Conservation (phyloP, 2,888 invertebrate genomes). For the Oscheius sp. region DNA sequence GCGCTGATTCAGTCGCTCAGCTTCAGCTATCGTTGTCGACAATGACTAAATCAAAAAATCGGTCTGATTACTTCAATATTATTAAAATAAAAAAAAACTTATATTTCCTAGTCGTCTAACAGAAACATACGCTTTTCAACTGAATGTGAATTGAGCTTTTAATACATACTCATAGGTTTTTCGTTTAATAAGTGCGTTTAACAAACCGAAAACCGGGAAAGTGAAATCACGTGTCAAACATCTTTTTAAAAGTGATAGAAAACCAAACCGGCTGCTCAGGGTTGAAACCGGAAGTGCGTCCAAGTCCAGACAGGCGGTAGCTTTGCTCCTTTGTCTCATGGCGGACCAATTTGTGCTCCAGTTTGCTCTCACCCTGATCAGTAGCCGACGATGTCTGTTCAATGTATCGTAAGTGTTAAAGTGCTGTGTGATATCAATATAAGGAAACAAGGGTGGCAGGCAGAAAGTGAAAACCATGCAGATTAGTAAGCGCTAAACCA, state of each 20-base stretch:
- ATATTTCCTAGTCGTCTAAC: not conserved
- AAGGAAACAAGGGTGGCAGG: not conserved
- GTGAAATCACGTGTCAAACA: not conserved
- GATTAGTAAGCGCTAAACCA: not conserved
- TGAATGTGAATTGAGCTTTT: too few species aligned
- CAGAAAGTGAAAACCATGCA: not conserved
- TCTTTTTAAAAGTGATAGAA: not conserved
- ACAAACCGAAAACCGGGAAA: not conserved
- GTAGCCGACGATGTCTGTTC: constrained; percentile 22
- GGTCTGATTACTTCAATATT: not conserved
- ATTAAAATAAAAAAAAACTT: too few species aligned
- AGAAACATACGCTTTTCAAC: not conserved
- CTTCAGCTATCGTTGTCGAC: constrained; percentile 55
- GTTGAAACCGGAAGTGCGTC: constrained; percentile 60
- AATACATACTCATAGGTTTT: too few species aligned
- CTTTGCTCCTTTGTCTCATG: constrained; percentile 61
- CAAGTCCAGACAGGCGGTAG: constrained; percentile 64
- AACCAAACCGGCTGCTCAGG: constrained; percentile 64
- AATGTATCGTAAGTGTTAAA: not conserved
- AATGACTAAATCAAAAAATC: constrained; percentile 44
- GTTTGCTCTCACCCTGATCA: not conserved
- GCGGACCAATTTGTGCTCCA: constrained; percentile 47
- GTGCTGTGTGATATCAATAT: not conserved
- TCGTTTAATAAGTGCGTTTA: not conserved
- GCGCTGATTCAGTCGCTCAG: constrained; percentile 54